These are phyloP conservation scores for Pyrgilauda ruficollis DNA, from an alignment of 2,113 vertebrate species.

Conservation along the genomic window DNA sequence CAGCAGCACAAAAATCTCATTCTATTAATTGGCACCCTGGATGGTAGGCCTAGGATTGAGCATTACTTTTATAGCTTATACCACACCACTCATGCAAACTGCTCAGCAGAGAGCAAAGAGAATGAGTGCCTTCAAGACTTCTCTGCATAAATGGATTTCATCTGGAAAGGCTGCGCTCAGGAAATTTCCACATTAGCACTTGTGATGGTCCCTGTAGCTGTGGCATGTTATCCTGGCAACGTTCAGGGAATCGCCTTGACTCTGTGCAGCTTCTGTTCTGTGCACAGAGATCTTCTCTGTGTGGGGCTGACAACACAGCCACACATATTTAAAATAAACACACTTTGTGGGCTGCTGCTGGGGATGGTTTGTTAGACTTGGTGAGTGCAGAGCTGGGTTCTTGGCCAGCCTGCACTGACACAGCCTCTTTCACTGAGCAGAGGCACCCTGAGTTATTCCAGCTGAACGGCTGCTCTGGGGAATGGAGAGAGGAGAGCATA, in stretches of 20 bases:
- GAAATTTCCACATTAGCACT: background rate
- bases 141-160: background rate
- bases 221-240: background rate
- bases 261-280: background rate
- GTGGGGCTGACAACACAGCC: background rate
- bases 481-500: background rate
- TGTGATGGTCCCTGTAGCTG: background rate
- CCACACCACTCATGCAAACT: background rate
- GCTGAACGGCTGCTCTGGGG: background rate
- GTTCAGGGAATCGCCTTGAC: fast-evolving
- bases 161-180: background rate
- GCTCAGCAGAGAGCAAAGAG: background rate
- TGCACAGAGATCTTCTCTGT: background rate
- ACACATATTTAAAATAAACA: background rate
- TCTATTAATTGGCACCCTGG: background rate
- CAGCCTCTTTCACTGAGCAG: background rate
- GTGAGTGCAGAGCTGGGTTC: background rate
- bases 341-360: background rate
- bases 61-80: background rate
- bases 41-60: background rate
- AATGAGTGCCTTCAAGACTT: background rate
- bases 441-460: background rate
- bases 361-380: background rate
- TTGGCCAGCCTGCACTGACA: background rate
- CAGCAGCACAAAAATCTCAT: background rate